These are phyloP conservation scores for Pithys albifrons DNA, from an alignment of 2,113 vertebrate genomes.

Conservation along the genomic window DNA sequence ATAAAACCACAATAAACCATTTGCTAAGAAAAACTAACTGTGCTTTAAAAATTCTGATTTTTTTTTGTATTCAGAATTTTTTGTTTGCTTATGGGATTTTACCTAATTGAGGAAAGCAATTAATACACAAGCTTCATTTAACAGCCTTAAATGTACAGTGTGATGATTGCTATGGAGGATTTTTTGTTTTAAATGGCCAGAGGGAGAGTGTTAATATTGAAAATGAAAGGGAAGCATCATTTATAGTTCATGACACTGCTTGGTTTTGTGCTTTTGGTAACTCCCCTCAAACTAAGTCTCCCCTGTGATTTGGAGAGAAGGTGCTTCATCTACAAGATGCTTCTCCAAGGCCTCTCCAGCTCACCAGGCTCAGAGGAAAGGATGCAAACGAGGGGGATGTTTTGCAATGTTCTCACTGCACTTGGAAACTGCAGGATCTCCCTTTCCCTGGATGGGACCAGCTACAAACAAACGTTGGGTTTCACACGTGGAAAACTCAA, in stretches of 20 bases:
- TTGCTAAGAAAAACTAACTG: neutral
- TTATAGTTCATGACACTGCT: neutral
- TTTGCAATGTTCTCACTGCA: neutral
- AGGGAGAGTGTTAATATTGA: neutral
- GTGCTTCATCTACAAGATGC: neutral
- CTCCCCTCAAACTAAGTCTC: neutral
- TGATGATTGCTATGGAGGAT: neutral
- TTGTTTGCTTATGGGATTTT: neutral
- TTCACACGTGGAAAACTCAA: neutral
- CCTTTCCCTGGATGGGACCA: neutral
- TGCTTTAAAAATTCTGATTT: neutral
- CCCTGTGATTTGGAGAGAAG: too few species aligned
- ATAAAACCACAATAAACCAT: neutral
- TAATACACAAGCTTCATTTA: neutral
- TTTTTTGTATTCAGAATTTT: neutral
- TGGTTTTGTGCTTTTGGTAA: neutral
- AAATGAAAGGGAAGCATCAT: neutral
- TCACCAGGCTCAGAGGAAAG: neutral
- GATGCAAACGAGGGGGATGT: neutral
- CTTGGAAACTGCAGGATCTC: neutral
- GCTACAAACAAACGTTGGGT: neutral
- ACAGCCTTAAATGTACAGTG: neutral
- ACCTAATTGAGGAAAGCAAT: neutral
- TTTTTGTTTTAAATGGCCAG: neutral
- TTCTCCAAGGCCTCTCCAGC: neutral